Evolutionary conservation across 2,888 invertebrate species (phyloP).

Genomic region (Hyalella azteca): DNA sequence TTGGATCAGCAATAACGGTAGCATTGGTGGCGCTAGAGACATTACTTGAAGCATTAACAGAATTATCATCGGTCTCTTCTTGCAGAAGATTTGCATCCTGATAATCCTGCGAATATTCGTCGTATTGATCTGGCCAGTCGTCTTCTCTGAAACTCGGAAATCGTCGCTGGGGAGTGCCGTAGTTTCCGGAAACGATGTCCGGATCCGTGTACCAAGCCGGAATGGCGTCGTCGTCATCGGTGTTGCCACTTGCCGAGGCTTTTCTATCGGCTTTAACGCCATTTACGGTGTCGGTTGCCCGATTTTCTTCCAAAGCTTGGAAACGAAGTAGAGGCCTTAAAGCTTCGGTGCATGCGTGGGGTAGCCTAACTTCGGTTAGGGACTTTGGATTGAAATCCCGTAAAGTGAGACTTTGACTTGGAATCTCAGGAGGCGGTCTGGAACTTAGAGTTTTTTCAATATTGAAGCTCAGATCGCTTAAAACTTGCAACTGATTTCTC

Average conservation of each 20-base stretch:
- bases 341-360: slow-evolving; percentile 42
- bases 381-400: not conserved
- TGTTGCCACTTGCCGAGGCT: not conserved
- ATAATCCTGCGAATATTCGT: slow-evolving; percentile 29
- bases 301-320: too few species aligned
- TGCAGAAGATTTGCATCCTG: not conserved
- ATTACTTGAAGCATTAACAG: too few species aligned
- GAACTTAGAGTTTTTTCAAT: not conserved
- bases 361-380: slow-evolving; percentile 30
- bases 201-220: slow-evolving; percentile 47
- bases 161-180: slow-evolving; percentile 43
- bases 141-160: slow-evolving; percentile 45
- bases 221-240: slow-evolving; percentile 33
- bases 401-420: too few species aligned
- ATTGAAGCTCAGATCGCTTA: not conserved
- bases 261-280: not conserved
- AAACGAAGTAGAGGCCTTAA: slow-evolving; percentile 26
- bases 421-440: too few species aligned
- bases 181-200: slow-evolving; percentile 46
- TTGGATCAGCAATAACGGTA: too few species aligned
- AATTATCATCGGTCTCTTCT: too few species aligned
- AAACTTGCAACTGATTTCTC: slow-evolving; percentile 40
- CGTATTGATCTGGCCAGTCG: slow-evolving; percentile 45
- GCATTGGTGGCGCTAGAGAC: too few species aligned
- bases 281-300: not conserved